A percentile compares a stretch with the other conserved stretches of the same genome.
Evolutionary conservation across 2,113 vertebrate species (phyloP).

Genomic region (Corydoras maculifer): DNA sequence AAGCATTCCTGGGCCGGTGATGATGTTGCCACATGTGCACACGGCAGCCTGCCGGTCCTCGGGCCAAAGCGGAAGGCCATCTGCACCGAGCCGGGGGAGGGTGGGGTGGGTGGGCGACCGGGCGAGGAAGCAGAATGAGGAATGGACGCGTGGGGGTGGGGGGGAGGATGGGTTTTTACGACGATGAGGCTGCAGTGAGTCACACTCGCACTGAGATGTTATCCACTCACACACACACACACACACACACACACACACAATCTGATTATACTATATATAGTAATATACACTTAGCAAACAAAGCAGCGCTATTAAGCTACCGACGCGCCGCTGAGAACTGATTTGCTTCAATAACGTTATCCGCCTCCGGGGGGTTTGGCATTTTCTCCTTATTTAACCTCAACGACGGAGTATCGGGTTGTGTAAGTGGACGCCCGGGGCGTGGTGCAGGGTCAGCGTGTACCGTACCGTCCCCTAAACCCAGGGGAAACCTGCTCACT

Average conservation of each 20-base stretch:
- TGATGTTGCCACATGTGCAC: slow-evolving; percentile 28
- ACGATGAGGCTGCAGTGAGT: slow-evolving; percentile 23
- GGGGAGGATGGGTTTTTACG: slow-evolving; percentile 15
- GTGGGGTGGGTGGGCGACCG: slow-evolving; percentile 14
- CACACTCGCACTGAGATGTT: slow-evolving; percentile 29
- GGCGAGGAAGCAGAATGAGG: slow-evolving; percentile 2
- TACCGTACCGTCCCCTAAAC: slow-evolving; percentile 1
- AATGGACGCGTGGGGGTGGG: slow-evolving; percentile 8
- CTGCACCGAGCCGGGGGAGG: slow-evolving; percentile 11
- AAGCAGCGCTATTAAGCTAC: slow-evolving; percentile 5
- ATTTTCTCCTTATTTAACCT: not conserved
- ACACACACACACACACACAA: slow-evolving; percentile 7
- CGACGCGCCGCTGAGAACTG: no score
- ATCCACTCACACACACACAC: slow-evolving; percentile 18
- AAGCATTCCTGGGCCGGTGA: not conserved
- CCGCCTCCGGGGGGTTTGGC: not conserved
- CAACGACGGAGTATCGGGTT: not conserved
- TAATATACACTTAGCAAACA: not conserved
- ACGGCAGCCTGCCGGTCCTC: slow-evolving; percentile 6
- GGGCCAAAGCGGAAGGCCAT: slow-evolving; percentile 17
- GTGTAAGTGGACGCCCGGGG: not conserved
- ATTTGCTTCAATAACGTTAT: no score
- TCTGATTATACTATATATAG: not conserved
- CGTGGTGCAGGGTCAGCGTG: not conserved
- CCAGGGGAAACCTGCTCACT: not conserved